Conservation (phyloP, 2,888 invertebrate species). For the Pterostichus niger region DNA sequence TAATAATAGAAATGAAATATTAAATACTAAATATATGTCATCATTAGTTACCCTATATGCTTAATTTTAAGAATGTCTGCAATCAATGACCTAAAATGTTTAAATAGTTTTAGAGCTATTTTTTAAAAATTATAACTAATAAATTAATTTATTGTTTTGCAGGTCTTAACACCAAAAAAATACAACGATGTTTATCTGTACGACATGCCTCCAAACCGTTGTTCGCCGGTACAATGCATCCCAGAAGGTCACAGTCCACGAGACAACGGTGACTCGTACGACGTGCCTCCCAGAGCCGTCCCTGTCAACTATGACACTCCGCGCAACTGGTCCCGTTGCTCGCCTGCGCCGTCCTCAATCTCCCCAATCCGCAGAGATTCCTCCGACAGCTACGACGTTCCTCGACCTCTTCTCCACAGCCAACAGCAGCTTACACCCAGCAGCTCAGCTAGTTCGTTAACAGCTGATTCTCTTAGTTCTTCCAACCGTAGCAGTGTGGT, state of each 20-base stretch:
- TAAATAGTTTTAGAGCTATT: too few relatives aligned
- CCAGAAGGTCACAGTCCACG: slow-evolving; percentile 73
- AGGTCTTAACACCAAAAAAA: slow-evolving; percentile 86
- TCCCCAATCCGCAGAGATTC: slow-evolving; percentile 75
- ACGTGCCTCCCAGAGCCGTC: slow-evolving; percentile 83
- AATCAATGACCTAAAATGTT: too few relatives aligned
- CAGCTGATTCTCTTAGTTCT: slow-evolving; percentile 81
- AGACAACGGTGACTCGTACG: slow-evolving; percentile 78
- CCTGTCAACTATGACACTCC: slow-evolving; percentile 80
- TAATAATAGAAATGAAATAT: too few relatives aligned
- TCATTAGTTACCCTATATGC: too few relatives aligned
- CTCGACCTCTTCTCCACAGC: slow-evolving; percentile 79
- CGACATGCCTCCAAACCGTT: slow-evolving; percentile 80
- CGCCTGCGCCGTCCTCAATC: slow-evolving; percentile 77
- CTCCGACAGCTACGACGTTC: slow-evolving; percentile 83
- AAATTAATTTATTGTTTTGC: slow-evolving; percentile 71
- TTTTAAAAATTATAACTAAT: neutral
- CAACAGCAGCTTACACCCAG: slow-evolving; percentile 83
- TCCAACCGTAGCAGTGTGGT: slow-evolving; percentile 77
- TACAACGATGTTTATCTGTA: slow-evolving; percentile 87
- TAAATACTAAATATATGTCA: too few relatives aligned
- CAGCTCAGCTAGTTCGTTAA: slow-evolving; percentile 83
- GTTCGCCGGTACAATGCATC: slow-evolving; percentile 74
- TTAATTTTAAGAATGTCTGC: too few relatives aligned
- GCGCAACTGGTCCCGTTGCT: slow-evolving; percentile 78